phyloP scores from a whole-genome alignment of 2,888 invertebrate species.

The Chymomyza procnemis region DNA sequence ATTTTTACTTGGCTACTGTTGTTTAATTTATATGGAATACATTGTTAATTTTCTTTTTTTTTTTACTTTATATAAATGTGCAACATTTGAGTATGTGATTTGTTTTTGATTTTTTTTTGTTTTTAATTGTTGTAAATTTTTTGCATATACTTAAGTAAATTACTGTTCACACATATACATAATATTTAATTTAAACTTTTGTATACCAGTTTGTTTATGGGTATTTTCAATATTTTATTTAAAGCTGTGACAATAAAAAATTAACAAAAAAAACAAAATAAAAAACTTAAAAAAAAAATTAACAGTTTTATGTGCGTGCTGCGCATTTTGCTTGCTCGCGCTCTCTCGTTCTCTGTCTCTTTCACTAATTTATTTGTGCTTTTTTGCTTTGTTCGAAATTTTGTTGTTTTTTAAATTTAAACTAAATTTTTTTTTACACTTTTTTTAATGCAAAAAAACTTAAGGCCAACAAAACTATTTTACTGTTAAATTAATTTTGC shows the following conservation, averaged over 20 bases:
- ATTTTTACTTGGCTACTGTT: background rate
- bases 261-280: background rate
- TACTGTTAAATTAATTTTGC: constrained; percentile 5
- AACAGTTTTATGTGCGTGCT: background rate
- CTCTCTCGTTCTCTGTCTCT: too few species aligned
- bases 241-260: background rate
- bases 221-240: background rate
- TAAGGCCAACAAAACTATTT: background rate
- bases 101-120: background rate
- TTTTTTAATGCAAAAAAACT: too few species aligned
- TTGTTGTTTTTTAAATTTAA: background rate
- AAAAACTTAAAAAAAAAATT: too few species aligned
- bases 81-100: background rate
- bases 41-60: background rate
- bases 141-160: background rate
- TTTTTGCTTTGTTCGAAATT: background rate
- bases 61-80: background rate
- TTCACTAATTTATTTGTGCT: background rate
- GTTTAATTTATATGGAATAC: background rate
- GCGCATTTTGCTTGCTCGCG: background rate
- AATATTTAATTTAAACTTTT: background rate
- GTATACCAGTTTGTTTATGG: background rate
- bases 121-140: background rate
- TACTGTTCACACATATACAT: background rate
- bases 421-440: background rate